phyloP scores from a whole-genome alignment of 1,140 invertebrate genomes.

The Lordiphosa mommai region DNA sequence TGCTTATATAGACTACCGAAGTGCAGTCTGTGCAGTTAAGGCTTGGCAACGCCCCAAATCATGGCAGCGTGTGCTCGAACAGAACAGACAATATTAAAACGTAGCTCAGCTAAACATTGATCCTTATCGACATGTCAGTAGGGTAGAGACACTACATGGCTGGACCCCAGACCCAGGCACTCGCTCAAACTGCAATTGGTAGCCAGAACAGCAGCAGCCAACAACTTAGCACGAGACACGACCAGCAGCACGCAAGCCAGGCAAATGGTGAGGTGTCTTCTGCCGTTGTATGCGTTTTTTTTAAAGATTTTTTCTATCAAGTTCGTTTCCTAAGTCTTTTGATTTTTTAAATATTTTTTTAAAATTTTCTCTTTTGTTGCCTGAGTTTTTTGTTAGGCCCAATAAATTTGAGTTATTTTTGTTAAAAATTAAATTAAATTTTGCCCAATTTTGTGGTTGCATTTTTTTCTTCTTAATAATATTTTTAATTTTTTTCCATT shows the following conservation, averaged over 20 bases:
- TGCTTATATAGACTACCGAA: slow-evolving; percentile 3
- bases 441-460: slow-evolving; percentile 15
- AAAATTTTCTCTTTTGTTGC: slow-evolving; percentile 56
- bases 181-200: slow-evolving; percentile 48
- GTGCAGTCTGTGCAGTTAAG: not conserved
- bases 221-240: slow-evolving; percentile 66
- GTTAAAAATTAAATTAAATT: slow-evolving; percentile 19
- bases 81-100: slow-evolving; percentile 54
- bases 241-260: slow-evolving; percentile 21
- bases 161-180: slow-evolving; percentile 9
- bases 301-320: slow-evolving; percentile 1
- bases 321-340: slow-evolving; percentile 49
- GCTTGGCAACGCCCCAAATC: slow-evolving; percentile 60
- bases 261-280: not conserved
- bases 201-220: slow-evolving; percentile 58
- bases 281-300: not conserved
- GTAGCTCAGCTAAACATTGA: slow-evolving; percentile 67
- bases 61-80: slow-evolving; percentile 44
- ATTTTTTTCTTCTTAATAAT: slow-evolving; percentile 9
- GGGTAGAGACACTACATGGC: slow-evolving; percentile 16
- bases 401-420: slow-evolving; percentile 42
- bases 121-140: slow-evolving; percentile 66
- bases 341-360: slow-evolving; percentile 9
- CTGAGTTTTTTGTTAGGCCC: slow-evolving; percentile 64
- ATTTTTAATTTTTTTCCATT: slow-evolving; percentile 28